These are phyloP conservation scores for Epirrita christyi DNA, from an alignment of 2,888 invertebrate genomes.

Conservation along the genomic window DNA sequence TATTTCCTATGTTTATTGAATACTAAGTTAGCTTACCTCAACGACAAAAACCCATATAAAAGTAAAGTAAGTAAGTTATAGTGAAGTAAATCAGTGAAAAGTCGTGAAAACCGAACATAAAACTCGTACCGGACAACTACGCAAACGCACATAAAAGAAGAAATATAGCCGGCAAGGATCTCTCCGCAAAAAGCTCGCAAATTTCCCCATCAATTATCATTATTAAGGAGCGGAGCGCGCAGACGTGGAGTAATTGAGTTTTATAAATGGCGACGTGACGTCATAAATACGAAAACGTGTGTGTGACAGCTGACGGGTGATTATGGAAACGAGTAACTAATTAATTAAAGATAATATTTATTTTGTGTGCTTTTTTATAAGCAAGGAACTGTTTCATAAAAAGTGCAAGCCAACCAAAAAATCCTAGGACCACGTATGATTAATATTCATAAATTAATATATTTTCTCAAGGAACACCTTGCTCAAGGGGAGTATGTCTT, in stretches of 20 bases:
- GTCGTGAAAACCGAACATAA: slow-evolving; percentile 18
- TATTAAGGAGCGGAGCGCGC: slow-evolving; percentile 72
- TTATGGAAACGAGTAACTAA: slow-evolving; percentile 33
- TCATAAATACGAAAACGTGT: slow-evolving; percentile 55
- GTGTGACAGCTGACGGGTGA: slow-evolving; percentile 33
- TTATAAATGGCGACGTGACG: slow-evolving; percentile 78
- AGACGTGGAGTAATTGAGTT: slow-evolving; percentile 79
- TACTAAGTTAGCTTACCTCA: neutral
- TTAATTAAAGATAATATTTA: slow-evolving; percentile 35
- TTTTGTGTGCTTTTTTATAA: too few species aligned
- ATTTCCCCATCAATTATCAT: slow-evolving; percentile 84
- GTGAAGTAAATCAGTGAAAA: slow-evolving; percentile 4
- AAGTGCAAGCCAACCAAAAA: too few species aligned
- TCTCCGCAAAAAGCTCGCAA: slow-evolving; percentile 83
- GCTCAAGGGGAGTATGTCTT: too few species aligned
- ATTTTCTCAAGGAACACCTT: too few species aligned
- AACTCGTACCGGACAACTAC: slow-evolving; percentile 42
- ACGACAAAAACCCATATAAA: neutral
- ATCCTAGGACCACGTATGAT: too few species aligned
- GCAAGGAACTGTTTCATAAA: neutral
- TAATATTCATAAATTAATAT: too few species aligned
- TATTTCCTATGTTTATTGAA: too few species aligned
- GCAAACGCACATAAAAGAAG: slow-evolving; percentile 62
- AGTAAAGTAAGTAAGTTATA: too few species aligned
- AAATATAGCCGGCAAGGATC: slow-evolving; percentile 76